Conservation (phyloP, 2,888 invertebrate genomes). For the Apamea crenata region DNA sequence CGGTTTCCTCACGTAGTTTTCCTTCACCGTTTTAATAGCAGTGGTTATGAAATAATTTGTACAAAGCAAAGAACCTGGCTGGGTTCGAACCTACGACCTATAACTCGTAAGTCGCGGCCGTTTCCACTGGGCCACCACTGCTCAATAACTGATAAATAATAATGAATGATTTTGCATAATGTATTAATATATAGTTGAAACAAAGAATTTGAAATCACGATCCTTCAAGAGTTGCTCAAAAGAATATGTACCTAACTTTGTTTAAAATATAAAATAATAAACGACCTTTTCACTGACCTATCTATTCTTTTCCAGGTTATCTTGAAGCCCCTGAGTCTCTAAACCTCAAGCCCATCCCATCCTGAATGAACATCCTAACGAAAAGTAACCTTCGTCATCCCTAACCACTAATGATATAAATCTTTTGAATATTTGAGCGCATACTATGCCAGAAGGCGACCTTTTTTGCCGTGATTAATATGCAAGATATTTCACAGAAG, state of each 20-base stretch:
- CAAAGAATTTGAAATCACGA: background rate
- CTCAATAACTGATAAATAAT: background rate
- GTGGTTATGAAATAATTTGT: background rate
- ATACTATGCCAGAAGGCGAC: background rate
- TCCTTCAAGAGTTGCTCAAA: background rate
- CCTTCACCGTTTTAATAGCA: background rate
- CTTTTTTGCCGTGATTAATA: background rate
- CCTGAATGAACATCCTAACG: slow-evolving; percentile 30
- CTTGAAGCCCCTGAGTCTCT: slow-evolving; percentile 24
- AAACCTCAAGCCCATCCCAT: slow-evolving; percentile 23
- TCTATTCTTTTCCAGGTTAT: slow-evolving; percentile 36
- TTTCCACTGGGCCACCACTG: background rate
- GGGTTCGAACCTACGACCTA: background rate
- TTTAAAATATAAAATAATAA: background rate
- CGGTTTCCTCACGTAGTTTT: background rate
- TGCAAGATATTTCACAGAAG: background rate
- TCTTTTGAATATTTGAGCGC: slow-evolving; percentile 17
- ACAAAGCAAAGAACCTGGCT: background rate
- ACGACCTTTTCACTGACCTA: background rate
- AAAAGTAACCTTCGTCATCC: slow-evolving; percentile 24
- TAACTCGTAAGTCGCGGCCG: no score
- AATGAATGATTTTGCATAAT: background rate
- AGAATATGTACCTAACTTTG: background rate
- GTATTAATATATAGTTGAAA: background rate
- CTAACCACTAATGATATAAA: slow-evolving; percentile 4